Conservation (phyloP, 2,113 vertebrate species). For the Nothoprocta perdicaria region DNA sequence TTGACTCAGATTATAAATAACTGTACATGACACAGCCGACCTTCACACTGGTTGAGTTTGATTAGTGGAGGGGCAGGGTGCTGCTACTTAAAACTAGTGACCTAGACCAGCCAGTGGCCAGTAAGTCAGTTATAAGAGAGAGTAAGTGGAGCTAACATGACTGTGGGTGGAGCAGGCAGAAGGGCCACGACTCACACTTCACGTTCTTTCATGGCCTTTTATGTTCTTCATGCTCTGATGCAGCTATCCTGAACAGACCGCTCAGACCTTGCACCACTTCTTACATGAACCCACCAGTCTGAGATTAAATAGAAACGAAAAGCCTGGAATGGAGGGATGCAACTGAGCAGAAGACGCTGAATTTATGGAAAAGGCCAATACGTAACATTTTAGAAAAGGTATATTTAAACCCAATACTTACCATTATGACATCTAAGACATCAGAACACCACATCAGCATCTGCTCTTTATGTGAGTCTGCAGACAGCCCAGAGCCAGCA, state of each 20-base stretch:
- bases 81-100: not conserved
- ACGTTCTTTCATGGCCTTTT: not conserved
- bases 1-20: not conserved
- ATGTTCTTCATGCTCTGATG: not conserved
- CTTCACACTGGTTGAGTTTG: not conserved
- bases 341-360: not conserved
- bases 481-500: not conserved
- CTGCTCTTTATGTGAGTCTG: not conserved
- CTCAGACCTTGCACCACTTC: not conserved
- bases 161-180: not conserved
- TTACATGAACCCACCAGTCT: not conserved
- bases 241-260: not conserved
- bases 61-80: not conserved
- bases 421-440: not conserved
- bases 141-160: fast-evolving
- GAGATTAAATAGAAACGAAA: not conserved
- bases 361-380: not conserved
- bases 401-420: not conserved
- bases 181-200: not conserved
- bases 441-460: not conserved
- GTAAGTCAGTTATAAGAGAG: not conserved
- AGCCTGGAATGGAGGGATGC: not conserved
- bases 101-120: not conserved
- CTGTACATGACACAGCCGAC: not conserved
- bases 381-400: fast-evolving